Conservation (phyloP, 2,797 vertebrate genomes). For the Hippopotamyrus pictus region DNA sequence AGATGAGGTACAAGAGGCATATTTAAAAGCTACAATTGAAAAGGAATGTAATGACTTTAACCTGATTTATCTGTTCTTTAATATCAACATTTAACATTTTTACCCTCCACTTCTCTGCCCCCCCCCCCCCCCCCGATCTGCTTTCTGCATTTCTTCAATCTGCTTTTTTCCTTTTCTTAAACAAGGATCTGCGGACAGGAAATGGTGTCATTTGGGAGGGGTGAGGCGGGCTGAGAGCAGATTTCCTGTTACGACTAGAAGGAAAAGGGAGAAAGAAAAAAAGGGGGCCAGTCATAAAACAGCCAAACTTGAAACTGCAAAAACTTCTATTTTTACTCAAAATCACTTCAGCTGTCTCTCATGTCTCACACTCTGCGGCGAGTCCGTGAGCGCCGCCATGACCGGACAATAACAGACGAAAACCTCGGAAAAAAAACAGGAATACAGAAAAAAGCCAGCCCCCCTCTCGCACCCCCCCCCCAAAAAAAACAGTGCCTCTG, state of each 20-base stretch:
- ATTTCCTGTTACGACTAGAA: slow-evolving; percentile 54
- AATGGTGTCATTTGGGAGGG: slow-evolving; percentile 70
- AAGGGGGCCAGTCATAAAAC: slow-evolving; percentile 41
- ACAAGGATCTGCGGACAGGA: slow-evolving; percentile 66
- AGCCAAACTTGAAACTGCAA: slow-evolving; percentile 38
- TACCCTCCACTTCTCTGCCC: slow-evolving; percentile 43
- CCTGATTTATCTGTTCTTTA: neutral
- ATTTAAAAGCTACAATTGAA: neutral
- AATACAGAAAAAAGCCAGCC: neutral
- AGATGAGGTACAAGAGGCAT: neutral
- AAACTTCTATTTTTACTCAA: slow-evolving; percentile 45
- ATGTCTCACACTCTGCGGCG: slow-evolving; percentile 43
- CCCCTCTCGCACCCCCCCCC: neutral
- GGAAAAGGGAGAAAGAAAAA: slow-evolving; percentile 32
- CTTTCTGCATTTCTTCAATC: slow-evolving; percentile 26
- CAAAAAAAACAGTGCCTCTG: slow-evolving; percentile 2
- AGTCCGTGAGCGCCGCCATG: slow-evolving; percentile 34
- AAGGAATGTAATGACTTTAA: neutral
- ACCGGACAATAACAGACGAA: slow-evolving; percentile 21
- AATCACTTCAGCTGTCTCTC: slow-evolving; percentile 45
- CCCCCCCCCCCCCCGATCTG: slow-evolving; percentile 39
- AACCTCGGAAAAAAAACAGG: slow-evolving; percentile 13
- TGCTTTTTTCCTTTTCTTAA: slow-evolving; percentile 68
- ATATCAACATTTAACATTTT: slow-evolving; percentile 51
- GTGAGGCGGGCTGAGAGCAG: slow-evolving; percentile 65